Evolutionary conservation across 2,113 vertebrate genomes (phyloP).

Genomic region (Melanostigma gelatinosum): DNA sequence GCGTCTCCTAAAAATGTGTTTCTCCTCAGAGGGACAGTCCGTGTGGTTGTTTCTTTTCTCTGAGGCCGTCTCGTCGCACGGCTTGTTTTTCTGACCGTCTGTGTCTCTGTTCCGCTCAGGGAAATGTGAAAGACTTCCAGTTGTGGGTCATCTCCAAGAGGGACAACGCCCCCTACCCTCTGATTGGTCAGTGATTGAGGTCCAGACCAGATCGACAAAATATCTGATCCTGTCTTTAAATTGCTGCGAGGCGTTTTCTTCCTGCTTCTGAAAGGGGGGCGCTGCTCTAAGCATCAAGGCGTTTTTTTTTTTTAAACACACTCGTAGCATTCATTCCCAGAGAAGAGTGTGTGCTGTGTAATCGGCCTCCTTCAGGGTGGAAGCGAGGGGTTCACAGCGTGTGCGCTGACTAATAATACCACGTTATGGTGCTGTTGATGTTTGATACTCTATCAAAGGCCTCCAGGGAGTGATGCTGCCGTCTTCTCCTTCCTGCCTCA

Average conservation of each 20-base stretch:
- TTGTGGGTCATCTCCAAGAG: slow-evolving; percentile 96
- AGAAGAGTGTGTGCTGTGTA: slow-evolving; percentile 4
- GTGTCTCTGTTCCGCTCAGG: slow-evolving; percentile 78
- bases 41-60: neutral
- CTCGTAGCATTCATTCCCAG: slow-evolving; percentile 28
- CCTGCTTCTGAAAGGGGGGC: neutral
- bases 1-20: neutral
- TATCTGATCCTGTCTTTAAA: neutral
- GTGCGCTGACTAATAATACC: neutral
- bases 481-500: slow-evolving; percentile 64
- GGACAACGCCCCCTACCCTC: slow-evolving; percentile 93
- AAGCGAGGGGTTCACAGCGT: neutral
- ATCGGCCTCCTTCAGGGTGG: neutral
- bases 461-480: neutral
- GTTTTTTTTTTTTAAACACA: slow-evolving; percentile 22
- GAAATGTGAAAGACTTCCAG: slow-evolving; percentile 91
- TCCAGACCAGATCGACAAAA: too few relatives aligned
- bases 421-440: neutral
- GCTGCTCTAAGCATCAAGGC: neutral
- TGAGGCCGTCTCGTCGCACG: neutral
- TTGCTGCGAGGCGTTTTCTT: neutral
- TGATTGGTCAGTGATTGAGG: slow-evolving; percentile 92
- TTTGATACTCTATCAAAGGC: neutral
- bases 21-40: neutral
- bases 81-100: neutral